phyloP scores from a whole-genome alignment of 2,113 vertebrate genomes.

The Lagopus muta region DNA sequence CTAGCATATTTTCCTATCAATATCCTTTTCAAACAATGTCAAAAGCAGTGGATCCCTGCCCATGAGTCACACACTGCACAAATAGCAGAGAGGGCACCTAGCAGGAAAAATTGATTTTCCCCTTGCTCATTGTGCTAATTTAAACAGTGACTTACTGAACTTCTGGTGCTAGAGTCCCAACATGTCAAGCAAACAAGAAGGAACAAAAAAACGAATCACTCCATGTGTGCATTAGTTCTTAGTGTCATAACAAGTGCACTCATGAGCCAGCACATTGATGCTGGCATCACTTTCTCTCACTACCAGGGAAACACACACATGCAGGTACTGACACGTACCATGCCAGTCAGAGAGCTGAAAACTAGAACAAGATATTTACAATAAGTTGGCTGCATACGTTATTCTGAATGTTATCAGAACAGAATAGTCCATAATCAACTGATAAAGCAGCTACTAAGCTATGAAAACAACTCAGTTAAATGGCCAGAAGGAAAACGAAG shows the following conservation, averaged over 20 bases:
- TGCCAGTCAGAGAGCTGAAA: constrained; percentile 40
- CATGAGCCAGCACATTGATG: neutral
- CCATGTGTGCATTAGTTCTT: constrained; percentile 31
- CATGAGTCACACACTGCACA: neutral
- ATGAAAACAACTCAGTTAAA: constrained; percentile 59
- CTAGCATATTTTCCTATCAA: neutral
- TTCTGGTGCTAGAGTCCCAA: constrained; percentile 16
- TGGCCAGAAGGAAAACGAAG: constrained; percentile 1
- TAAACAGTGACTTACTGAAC: neutral
- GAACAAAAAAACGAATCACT: constrained; percentile 1
- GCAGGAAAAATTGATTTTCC: neutral
- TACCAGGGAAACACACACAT: constrained; percentile 28
- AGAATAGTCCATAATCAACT: constrained; percentile 68
- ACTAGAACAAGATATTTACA: constrained; percentile 84
- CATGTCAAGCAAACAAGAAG: constrained; percentile 31
- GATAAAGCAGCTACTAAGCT: constrained; percentile 73
- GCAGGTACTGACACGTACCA: constrained; percentile 8
- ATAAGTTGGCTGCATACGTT: constrained; percentile 76
- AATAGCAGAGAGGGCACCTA: neutral
- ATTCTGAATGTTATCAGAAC: constrained; percentile 78
- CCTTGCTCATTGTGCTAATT: neutral
- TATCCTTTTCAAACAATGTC: neutral
- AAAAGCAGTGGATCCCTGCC: neutral
- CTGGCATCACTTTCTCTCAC: constrained; percentile 18
- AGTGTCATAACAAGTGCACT: constrained; percentile 4